These are phyloP conservation scores for Aradophagus sp. DNA, from an alignment of 1,140 invertebrate species.

Conservation along the genomic window DNA sequence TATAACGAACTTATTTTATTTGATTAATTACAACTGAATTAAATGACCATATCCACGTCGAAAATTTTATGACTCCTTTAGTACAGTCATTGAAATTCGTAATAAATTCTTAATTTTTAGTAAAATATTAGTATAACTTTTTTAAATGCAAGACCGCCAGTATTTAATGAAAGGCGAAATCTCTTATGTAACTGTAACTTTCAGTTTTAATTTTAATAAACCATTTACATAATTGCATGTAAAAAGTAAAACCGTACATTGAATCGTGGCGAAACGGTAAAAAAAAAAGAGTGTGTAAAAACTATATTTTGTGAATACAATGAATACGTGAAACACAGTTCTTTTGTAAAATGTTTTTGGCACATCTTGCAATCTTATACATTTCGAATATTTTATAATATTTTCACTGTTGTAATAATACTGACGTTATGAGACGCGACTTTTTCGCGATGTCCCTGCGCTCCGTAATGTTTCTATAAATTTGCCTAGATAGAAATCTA, in stretches of 20 bases:
- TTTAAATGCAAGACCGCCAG: too few relatives aligned
- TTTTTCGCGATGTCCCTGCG: constrained; percentile 46
- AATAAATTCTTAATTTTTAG: too few relatives aligned
- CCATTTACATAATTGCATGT: too few relatives aligned
- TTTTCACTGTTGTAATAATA: constrained; percentile 34
- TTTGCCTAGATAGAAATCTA: constrained; percentile 61
- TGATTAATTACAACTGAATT: too few relatives aligned
- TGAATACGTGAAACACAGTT: constrained; percentile 25
- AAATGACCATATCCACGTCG: too few relatives aligned
- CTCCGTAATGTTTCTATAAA: constrained; percentile 64
- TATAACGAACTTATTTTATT: too few relatives aligned
- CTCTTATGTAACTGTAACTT: too few relatives aligned
- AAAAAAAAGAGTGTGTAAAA: constrained; percentile 41
- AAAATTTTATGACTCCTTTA: too few relatives aligned
- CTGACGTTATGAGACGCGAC: constrained; percentile 32
- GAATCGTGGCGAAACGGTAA: constrained; percentile 27
- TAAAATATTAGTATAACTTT: too few relatives aligned
- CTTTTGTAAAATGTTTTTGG: constrained; percentile 37
- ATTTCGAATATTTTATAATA: constrained; percentile 41
- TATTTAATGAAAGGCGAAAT: too few relatives aligned
- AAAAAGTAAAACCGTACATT: constrained; percentile 26
- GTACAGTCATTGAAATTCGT: too few relatives aligned
- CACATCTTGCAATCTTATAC: constrained; percentile 25
- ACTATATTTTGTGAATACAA: constrained; percentile 48
- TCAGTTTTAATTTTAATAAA: too few relatives aligned